phyloP scores from a whole-genome alignment of 2,113 vertebrate species.

The Megaceryle torquata region DNA sequence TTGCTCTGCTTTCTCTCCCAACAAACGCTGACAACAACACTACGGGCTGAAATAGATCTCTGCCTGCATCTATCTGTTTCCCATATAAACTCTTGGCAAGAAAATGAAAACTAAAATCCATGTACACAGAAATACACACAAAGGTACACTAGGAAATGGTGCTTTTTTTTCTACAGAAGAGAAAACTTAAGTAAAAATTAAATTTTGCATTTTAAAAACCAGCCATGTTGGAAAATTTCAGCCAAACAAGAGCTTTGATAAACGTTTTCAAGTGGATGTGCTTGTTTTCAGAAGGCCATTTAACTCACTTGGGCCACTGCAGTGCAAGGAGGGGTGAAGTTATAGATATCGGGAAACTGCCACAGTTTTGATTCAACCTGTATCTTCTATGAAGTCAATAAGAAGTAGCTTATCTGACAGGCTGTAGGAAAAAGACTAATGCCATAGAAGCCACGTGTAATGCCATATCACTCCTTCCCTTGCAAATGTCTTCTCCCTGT shows the following conservation, averaged over 20 bases:
- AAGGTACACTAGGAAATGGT: background rate
- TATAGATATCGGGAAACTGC: fast-evolving
- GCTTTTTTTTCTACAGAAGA: background rate
- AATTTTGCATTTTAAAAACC: background rate
- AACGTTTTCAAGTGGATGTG: background rate
- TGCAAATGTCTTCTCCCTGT: background rate
- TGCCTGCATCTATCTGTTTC: background rate
- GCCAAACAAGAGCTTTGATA: background rate
- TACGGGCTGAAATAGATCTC: background rate
- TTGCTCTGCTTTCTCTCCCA: background rate
- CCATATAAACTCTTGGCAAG: background rate
- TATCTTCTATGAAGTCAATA: background rate
- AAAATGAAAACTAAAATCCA: background rate
- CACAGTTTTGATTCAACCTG: background rate
- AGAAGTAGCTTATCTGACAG: background rate
- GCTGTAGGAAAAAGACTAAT: background rate
- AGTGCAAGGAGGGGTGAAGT: background rate
- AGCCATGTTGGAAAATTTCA: background rate
- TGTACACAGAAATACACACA: background rate
- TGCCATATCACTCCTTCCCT: background rate
- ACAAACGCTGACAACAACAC: background rate
- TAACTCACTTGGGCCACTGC: background rate
- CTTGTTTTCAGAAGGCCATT: background rate
- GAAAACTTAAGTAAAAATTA: background rate
- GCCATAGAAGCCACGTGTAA: background rate